Evolutionary conservation across 2,888 invertebrate species (phyloP).

Genomic region (Drosophila bunnanda): DNA sequence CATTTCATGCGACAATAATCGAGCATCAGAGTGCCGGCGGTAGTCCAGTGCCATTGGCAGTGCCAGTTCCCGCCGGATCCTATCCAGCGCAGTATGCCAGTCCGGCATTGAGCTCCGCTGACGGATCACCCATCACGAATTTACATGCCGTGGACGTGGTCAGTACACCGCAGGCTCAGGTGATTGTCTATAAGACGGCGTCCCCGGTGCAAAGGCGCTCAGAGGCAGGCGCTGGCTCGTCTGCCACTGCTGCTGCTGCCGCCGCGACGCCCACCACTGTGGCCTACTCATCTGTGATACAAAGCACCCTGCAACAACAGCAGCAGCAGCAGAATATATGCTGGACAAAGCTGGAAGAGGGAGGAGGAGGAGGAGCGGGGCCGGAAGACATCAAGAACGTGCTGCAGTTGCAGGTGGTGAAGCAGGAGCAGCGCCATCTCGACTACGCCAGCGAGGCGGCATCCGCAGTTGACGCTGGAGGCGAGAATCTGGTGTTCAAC

Average conservation of each 20-base stretch:
- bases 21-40: slow-evolving; percentile 68
- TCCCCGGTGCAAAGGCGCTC: slow-evolving; percentile 77
- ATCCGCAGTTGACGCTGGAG: slow-evolving; percentile 49
- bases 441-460: slow-evolving; percentile 70
- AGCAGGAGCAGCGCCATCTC: slow-evolving; percentile 81
- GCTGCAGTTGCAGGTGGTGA: slow-evolving; percentile 81
- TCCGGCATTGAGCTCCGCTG: slow-evolving; percentile 85
- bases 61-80: slow-evolving; percentile 45
- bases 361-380: slow-evolving; percentile 24
- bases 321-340: slow-evolving; percentile 70
- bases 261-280: slow-evolving; percentile 85
- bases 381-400: slow-evolving; percentile 82
- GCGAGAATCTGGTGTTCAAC: slow-evolving; percentile 82
- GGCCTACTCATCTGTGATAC: slow-evolving; percentile 93
- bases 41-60: slow-evolving; percentile 64
- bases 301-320: slow-evolving; percentile 81
- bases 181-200: slow-evolving; percentile 82
- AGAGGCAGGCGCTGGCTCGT: slow-evolving; percentile 81
- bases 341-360: slow-evolving; percentile 80
- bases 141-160: slow-evolving; percentile 75
- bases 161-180: slow-evolving; percentile 75
- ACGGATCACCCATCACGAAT: slow-evolving; percentile 81
- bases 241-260: slow-evolving; percentile 72
- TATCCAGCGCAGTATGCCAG: slow-evolving; percentile 93
- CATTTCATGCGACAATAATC: slow-evolving; percentile 57